Evolutionary conservation across 30 jellyfish, hydroid and myxozoan genomes (phyloP), one percentile per base, ranked within the genome.

Genomic region (Aurelia sp.): DNA sequence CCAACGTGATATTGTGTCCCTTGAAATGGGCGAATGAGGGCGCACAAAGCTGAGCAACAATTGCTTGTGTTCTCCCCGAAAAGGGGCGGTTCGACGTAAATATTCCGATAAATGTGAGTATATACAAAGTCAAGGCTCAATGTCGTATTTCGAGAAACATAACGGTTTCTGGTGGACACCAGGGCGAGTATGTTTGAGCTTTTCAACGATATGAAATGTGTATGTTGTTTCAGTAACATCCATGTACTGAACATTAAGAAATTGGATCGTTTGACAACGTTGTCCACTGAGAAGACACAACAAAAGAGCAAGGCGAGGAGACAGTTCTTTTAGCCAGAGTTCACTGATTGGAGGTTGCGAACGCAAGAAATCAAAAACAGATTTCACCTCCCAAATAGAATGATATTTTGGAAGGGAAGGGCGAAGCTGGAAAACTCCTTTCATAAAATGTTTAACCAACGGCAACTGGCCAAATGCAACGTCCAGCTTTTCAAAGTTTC

Each of bases 1-100:
- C 85, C 85, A 74, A 11, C 55, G 30, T 0, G 73, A 50, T 11
- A 74, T 57, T 20, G 85, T 74, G 41, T 74, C 50, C 50, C n/a
- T 74, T 12, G 85, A n/a, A 44, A 74, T 75, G 13, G 85, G 73
- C n/a, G 19, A 15, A 35, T 50, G 72, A 11, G 85, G 85, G 11
- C 31, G 50, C 27, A 13, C 20, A 51, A 18, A 50, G 73, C 85
- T 74, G 37, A 74, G 18, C n/a, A 23, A 52, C 18, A 74, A 59
- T 27, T 74, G 85, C 13, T 17, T 17, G 4, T 41, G 20, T 13
- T 22, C 19, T 41, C 47, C 16, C 13, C 62, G 30, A 23, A 50
- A 27, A 7, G 73, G 55, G 50, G 30, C 55, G 4, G 73, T 74
- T 0, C 48, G 23, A 13, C 27, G n/a, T 74, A 74, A 27, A 52